A percentile compares a stretch with the other conserved stretches of the same genome.
These are phyloP conservation scores for Centropristis striata DNA, from an alignment of 2,113 vertebrate genomes.

Conservation along the genomic window DNA sequence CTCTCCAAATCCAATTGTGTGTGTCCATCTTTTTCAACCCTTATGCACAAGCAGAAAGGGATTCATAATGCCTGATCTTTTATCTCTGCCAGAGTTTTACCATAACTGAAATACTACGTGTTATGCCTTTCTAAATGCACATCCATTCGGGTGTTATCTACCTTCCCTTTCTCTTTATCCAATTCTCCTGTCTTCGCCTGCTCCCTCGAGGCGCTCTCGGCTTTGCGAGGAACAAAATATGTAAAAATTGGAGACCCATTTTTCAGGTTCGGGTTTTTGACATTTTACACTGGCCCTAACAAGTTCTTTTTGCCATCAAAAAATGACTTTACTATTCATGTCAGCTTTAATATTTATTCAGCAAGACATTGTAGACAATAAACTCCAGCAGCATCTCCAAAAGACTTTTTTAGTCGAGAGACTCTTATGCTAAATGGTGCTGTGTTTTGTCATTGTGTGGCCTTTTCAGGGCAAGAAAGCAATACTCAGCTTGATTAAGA, in stretches of 20 bases:
- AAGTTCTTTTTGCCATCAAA: slow-evolving; percentile 24
- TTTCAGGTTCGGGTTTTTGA: slow-evolving; percentile 16
- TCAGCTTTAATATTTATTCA: slow-evolving; percentile 43
- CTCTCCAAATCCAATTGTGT: slow-evolving; percentile 69
- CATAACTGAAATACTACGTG: slow-evolving; percentile 47
- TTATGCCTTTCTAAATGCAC: slow-evolving; percentile 48
- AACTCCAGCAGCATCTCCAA: neutral
- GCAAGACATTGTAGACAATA: slow-evolving; percentile 4
- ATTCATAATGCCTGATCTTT: slow-evolving; percentile 51
- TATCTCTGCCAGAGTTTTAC: slow-evolving; percentile 50
- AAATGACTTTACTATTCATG: slow-evolving; percentile 13
- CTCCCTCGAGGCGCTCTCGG: slow-evolving; percentile 9
- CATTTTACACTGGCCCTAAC: slow-evolving; percentile 34
- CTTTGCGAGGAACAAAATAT: slow-evolving; percentile 41
- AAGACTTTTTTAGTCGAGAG: neutral
- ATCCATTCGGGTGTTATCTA: slow-evolving; percentile 36
- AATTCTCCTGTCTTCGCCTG: slow-evolving; percentile 22
- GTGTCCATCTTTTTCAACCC: slow-evolving; percentile 48
- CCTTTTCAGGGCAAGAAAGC: slow-evolving; percentile 46
- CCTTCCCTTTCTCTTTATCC: slow-evolving; percentile 32
- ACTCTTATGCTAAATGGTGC: slow-evolving; percentile 33
- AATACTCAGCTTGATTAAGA: slow-evolving; percentile 59
- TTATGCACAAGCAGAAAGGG: slow-evolving; percentile 37
- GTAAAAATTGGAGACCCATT: slow-evolving; percentile 11
- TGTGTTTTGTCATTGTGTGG: slow-evolving; percentile 39